Conservation (phyloP, 2,888 invertebrate genomes). For the Drosophila siamana region DNA sequence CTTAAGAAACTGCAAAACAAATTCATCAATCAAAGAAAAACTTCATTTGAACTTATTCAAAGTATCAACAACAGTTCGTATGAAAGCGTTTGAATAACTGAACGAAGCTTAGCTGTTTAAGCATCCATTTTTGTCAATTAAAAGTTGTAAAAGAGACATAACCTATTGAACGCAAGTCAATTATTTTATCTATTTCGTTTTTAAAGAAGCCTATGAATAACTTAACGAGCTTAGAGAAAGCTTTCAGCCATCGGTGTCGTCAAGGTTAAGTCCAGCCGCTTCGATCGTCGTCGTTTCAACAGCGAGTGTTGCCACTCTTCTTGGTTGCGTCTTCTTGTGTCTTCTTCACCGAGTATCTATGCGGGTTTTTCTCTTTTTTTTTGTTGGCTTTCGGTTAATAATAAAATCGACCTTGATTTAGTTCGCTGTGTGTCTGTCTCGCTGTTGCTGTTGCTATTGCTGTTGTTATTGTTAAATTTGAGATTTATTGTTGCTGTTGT, state of each 20-base stretch:
- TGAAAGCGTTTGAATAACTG: too few relatives aligned
- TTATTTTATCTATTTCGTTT: neutral
- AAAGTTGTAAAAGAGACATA: too few relatives aligned
- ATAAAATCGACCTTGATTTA: slow-evolving; percentile 80
- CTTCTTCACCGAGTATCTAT: slow-evolving; percentile 15
- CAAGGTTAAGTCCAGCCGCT: slow-evolving; percentile 1
- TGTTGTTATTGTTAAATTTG: slow-evolving; percentile 26
- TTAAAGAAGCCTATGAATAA: neutral
- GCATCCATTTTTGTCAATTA: too few relatives aligned
- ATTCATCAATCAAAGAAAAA: too few relatives aligned
- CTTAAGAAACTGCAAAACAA: too few relatives aligned
- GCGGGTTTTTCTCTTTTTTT: slow-evolving; percentile 39
- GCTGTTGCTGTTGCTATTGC: slow-evolving; percentile 22
- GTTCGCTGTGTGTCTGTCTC: slow-evolving; percentile 46
- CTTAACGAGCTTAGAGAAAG: neutral
- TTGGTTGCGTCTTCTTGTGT: neutral
- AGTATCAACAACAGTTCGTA: too few relatives aligned
- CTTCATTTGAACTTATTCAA: too few relatives aligned
- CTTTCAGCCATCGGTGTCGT: neutral
- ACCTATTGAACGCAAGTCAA: neutral
- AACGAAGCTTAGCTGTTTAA: too few relatives aligned
- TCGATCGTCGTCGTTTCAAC: neutral
- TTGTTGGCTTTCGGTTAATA: slow-evolving; percentile 66
- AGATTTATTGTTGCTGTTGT: slow-evolving; percentile 34
- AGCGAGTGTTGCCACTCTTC: slow-evolving; percentile 12